A percentile compares a stretch with the other conserved stretches of the same genome.
Evolutionary conservation across 2,797 vertebrate species (phyloP).

Genomic region (Lagodon rhomboides): DNA sequence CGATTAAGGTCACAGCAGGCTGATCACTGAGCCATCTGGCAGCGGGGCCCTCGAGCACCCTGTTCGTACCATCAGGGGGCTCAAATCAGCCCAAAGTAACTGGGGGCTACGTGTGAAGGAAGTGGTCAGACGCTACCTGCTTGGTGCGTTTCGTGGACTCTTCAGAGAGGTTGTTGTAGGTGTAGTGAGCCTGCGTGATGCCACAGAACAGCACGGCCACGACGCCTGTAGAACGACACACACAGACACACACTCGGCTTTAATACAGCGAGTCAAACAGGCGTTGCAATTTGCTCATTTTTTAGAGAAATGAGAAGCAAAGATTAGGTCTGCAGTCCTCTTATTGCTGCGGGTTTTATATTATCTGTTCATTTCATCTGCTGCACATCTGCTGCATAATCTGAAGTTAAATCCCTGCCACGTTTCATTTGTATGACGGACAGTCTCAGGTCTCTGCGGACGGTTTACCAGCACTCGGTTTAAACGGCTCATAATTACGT

Average conservation of each 20-base stretch:
- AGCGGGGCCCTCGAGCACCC: neutral
- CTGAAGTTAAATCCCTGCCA: constrained; percentile 17
- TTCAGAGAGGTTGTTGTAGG: constrained; percentile 95
- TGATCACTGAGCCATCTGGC: constrained; percentile 75
- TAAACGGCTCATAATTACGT: constrained; percentile 21
- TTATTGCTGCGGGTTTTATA: neutral
- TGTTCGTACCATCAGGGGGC: neutral
- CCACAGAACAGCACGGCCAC: constrained; percentile 99
- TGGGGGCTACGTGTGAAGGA: neutral
- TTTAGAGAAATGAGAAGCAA: neutral
- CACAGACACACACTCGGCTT: neutral
- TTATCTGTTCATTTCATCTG: constrained; percentile 28
- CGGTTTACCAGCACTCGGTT: constrained; percentile 11
- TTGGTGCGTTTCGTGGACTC: constrained; percentile 96
- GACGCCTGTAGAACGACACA: constrained; percentile 87
- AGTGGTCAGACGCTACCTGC: constrained; percentile 85
- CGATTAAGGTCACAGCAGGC: constrained; percentile 80
- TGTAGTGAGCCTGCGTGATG: constrained; percentile 98
- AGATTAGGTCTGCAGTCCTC: constrained; percentile 1
- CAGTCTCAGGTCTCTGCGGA: constrained; percentile 1
- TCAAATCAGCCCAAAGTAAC: neutral
- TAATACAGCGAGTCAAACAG: neutral
- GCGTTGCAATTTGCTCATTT: neutral
- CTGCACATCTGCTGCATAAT: constrained; percentile 37
- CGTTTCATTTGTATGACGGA: constrained; percentile 31